Conservation (phyloP, 2,888 invertebrate species). For the Phyllotreta cruciferae region DNA sequence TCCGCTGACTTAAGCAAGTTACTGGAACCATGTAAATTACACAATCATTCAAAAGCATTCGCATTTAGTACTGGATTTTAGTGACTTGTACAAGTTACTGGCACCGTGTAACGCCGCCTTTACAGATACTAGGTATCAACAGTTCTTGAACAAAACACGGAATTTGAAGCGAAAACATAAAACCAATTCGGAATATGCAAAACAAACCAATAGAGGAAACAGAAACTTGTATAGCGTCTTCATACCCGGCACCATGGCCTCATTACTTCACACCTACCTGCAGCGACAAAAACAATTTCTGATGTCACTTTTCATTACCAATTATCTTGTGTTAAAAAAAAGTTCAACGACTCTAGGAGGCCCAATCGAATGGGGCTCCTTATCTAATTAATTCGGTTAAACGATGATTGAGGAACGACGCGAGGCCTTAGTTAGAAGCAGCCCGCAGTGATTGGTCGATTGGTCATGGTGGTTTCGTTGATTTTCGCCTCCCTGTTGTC, state of each 20-base stretch:
- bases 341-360: conserved; percentile 3
- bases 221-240: too few species aligned
- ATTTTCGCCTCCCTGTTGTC: conserved; percentile 2
- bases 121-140: too few species aligned
- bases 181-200: neutral
- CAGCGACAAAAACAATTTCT: neutral
- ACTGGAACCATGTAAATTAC: too few species aligned
- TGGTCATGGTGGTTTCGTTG: conserved; percentile 3
- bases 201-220: neutral
- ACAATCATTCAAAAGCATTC: too few species aligned
- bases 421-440: conserved; percentile 2
- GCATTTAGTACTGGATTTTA: too few species aligned
- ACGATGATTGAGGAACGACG: conserved; percentile 1
- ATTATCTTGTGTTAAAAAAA: conserved; percentile 1
- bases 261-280: too few species aligned
- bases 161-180: too few species aligned
- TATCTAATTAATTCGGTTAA: conserved; percentile 3
- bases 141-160: too few species aligned
- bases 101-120: too few species aligned
- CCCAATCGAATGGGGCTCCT: neutral
- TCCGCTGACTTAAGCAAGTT: too few species aligned
- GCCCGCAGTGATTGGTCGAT: conserved; percentile 12
- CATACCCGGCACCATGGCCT: too few species aligned
- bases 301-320: conserved; percentile 4
- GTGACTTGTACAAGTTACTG: too few species aligned